Conservation (phyloP, 2,797 vertebrate genomes). For the Ciconia nigra region DNA sequence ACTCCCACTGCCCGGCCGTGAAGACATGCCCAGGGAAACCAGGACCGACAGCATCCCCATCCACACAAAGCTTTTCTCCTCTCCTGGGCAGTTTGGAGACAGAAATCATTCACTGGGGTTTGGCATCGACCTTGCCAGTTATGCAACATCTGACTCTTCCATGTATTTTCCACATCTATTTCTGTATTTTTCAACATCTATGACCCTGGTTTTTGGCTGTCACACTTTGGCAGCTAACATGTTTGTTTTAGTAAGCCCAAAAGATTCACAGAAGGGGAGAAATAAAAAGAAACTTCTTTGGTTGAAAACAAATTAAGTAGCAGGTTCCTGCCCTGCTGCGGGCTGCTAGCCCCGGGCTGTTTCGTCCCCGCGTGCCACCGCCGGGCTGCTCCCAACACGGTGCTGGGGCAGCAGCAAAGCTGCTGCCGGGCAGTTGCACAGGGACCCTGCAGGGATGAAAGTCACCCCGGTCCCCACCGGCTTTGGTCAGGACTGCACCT, state of each 20-base stretch:
- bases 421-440: too few relatives aligned
- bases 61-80: neutral
- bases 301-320: neutral
- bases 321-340: neutral
- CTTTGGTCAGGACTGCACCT: too few relatives aligned
- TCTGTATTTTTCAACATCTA: neutral
- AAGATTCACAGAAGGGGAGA: neutral
- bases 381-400: neutral
- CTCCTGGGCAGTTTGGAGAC: neutral
- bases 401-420: neutral
- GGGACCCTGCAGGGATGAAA: neutral
- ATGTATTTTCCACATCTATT: neutral
- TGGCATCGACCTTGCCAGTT: neutral
- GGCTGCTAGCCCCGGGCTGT: too few relatives aligned
- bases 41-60: neutral
- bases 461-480: neutral
- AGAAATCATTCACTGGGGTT: neutral
- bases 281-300: neutral
- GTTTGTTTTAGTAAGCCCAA: neutral
- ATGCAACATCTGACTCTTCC: neutral
- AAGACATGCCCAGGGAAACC: neutral
- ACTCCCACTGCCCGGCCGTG: rapidly evolving
- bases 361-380: too few relatives aligned
- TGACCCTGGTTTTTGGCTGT: neutral
- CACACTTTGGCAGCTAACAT: neutral